Conservation (phyloP, 2,888 invertebrate genomes). For the Drosophila stalkeri region DNA sequence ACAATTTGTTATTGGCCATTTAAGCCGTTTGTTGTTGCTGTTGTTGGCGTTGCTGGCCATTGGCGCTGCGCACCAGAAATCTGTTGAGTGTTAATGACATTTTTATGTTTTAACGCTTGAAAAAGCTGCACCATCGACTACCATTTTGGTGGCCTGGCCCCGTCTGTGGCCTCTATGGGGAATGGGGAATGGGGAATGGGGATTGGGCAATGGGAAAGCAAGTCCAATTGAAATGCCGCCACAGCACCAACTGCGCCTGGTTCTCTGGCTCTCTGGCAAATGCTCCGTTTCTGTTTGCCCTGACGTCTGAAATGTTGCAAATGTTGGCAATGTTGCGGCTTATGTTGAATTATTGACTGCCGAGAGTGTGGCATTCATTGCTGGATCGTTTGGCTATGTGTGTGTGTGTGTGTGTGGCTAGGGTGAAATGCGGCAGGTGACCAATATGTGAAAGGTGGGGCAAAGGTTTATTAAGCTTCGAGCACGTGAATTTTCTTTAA, state of each 20-base stretch:
- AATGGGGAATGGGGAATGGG: slow-evolving; percentile 25
- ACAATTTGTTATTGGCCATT: slow-evolving; percentile 81
- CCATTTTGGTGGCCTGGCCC: slow-evolving; percentile 48
- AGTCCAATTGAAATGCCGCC: slow-evolving; percentile 65
- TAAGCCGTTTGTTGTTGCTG: slow-evolving; percentile 62
- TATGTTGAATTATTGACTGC: slow-evolving; percentile 55
- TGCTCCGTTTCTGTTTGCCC: slow-evolving; percentile 36
- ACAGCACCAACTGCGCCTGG: slow-evolving; percentile 9
- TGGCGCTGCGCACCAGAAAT: slow-evolving; percentile 70
- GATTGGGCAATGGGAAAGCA: slow-evolving; percentile 45
- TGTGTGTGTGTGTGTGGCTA: slow-evolving; percentile 12
- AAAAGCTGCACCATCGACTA: slow-evolving; percentile 61
- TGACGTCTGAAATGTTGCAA: slow-evolving; percentile 55
- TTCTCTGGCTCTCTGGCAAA: slow-evolving; percentile 6
- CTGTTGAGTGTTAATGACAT: slow-evolving; percentile 80
- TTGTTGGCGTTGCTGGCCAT: slow-evolving; percentile 37
- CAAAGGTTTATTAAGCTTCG: slow-evolving; percentile 42
- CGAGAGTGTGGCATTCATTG: slow-evolving; percentile 32
- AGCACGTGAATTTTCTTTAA: slow-evolving; percentile 32
- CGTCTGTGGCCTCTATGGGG: slow-evolving; percentile 33
- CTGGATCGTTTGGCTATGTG: slow-evolving; percentile 9
- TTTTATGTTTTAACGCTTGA: slow-evolving; percentile 80
- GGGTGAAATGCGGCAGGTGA: slow-evolving; percentile 13
- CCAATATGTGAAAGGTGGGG: slow-evolving; percentile 45
- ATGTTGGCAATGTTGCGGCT: slow-evolving; percentile 47